These are phyloP conservation scores for Physella acuta DNA, from an alignment of 1,140 invertebrate species.

Conservation along the genomic window DNA sequence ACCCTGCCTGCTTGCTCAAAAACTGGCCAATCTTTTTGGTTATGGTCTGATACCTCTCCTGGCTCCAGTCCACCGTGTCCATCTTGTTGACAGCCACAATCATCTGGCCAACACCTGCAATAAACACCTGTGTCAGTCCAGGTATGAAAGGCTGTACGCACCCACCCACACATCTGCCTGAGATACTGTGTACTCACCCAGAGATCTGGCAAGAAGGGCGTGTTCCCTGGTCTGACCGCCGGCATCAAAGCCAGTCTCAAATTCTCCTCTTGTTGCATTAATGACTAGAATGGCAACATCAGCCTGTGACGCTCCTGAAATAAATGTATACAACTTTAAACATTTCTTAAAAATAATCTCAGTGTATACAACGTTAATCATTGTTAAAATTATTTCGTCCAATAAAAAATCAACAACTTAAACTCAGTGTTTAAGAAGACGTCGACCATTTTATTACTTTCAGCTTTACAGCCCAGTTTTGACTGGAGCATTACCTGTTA, in stretches of 20 bases:
- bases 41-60: slow-evolving; percentile 85
- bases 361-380: no score
- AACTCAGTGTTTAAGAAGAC: no score
- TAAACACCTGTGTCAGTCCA: no score
- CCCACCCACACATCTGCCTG: no score
- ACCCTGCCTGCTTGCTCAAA: slow-evolving; percentile 87
- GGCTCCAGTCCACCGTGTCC: slow-evolving; percentile 63
- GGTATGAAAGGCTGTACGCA: no score
- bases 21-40: slow-evolving; percentile 82
- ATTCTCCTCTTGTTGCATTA: slow-evolving; percentile 91
- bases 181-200: no score
- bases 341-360: no score
- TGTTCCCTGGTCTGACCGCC: slow-evolving; percentile 98
- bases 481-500: slow-evolving; percentile 71
- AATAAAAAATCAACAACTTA: no score
- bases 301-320: slow-evolving; percentile 85
- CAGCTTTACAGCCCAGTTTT: no score
- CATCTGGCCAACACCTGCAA: slow-evolving; percentile 77
- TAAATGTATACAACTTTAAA: background rate
- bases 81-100: slow-evolving; percentile 66
- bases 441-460: no score
- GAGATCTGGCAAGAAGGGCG: slow-evolving; percentile 85
- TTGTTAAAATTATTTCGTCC: no score
- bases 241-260: slow-evolving; percentile 96
- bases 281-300: slow-evolving; percentile 95